These are phyloP conservation scores for Ageneiosus marmoratus DNA, from an alignment of 2,113 vertebrate genomes.

Conservation along the genomic window DNA sequence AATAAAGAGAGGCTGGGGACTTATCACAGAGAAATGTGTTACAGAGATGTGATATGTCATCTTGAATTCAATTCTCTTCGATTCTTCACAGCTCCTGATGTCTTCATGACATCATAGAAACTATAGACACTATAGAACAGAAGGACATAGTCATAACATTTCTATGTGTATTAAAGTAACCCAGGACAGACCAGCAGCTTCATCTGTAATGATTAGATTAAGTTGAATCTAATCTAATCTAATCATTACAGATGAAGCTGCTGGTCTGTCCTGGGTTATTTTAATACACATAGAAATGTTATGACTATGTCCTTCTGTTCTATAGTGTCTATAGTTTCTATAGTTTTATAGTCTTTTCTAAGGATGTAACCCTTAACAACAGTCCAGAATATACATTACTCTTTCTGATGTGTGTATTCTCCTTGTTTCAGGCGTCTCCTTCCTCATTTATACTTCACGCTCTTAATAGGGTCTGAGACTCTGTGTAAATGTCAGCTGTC, in stretches of 20 bases:
- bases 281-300: not conserved
- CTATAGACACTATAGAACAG: not conserved
- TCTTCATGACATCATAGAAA: not conserved
- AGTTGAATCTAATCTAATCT: too few relatives aligned
- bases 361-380: not conserved
- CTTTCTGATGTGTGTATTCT: not conserved
- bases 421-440: not conserved
- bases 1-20: not conserved
- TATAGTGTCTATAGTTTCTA: too few relatives aligned
- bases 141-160: not conserved
- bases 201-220: slow-evolving; percentile 19
- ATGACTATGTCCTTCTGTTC: not conserved
- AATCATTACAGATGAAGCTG: slow-evolving; percentile 9
- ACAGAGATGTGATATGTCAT: slow-evolving; percentile 41
- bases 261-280: not conserved
- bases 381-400: too few relatives aligned
- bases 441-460: slow-evolving; percentile 33
- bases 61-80: slow-evolving; percentile 35
- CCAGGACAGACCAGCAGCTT: not conserved
- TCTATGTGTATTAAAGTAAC: not conserved
- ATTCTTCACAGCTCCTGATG: slow-evolving; percentile 6
- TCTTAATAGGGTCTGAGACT: slow-evolving; percentile 45
- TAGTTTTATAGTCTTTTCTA: too few relatives aligned
- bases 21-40: not conserved
- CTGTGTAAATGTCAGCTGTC: slow-evolving; percentile 63